Evolutionary conservation across 1,140 invertebrate genomes (phyloP), one percentile per base, ranked within the genome.

Genomic region (Drosophila serrata): DNA sequence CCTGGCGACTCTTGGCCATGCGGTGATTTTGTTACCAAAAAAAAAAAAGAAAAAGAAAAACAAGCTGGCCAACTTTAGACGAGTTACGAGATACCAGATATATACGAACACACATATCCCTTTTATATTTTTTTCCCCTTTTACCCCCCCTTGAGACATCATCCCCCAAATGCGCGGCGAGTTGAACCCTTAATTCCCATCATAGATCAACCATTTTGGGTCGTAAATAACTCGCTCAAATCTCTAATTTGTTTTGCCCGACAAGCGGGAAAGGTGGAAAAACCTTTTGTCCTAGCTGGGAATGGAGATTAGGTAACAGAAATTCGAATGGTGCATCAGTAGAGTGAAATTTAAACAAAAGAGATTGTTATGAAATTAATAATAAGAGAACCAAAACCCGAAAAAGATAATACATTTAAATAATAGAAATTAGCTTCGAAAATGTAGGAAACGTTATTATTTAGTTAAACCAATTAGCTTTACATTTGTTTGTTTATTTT

Each of bases 221-320:
- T 82, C 81, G 70, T 90, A 90, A 90, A 90, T 90, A 68, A 90
- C 85, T 75, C 63, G 65, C 78, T 73, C 61, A 90, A 90, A 90
- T 90, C 86, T 90, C 86, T 90, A 90, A 90, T 90, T 90, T 90
- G 86, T 86, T 86, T 82, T 76, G 81, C 67, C 72, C 81, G 64
- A 81, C 87, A 87, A 82, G 78, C 72, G 53, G 72, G 67, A 81
- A 84, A 75, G 75, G 86, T 88, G 82, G 82, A 88, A 87, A 87
- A 87, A 80, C 80, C 80, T 69, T 80, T 87, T 73, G 59, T 68
- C 46, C 60, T 58, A 63, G 70, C 70, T 61, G 37, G 37, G 42
- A 79, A 70, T 61, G 45, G 45, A 27, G 61, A 61, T 67, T 49
- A 48, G 57, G 40, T 37, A 64, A 48, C 58, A 24, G 29, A 55